phyloP scores from a whole-genome alignment of 2,113 vertebrate species.

The human region DNA sequence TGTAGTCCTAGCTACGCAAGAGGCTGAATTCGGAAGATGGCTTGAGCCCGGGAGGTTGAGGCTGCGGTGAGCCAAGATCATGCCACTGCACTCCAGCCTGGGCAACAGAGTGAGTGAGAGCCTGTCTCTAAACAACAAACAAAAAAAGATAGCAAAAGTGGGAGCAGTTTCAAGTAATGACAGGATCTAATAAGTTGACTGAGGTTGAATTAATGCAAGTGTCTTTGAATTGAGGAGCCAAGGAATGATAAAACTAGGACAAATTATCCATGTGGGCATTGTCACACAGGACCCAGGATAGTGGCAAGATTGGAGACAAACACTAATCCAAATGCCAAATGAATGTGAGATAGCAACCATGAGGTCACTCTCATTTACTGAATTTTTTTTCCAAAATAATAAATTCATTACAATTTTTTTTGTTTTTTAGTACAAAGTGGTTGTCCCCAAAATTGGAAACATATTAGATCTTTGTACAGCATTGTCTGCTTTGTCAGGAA shows the following conservation, averaged over 20 bases:
- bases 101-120: no score
- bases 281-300: background rate
- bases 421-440: conserved; percentile 94
- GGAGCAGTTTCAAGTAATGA: background rate
- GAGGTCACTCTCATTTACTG: background rate
- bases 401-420: conserved; percentile 29
- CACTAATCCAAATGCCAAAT: background rate
- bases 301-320: background rate
- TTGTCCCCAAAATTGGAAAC: conserved; percentile 98
- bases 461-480: conserved; percentile 97
- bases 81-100: no score
- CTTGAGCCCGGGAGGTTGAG: no score
- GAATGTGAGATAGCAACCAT: background rate
- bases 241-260: background rate
- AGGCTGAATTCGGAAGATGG: no score
- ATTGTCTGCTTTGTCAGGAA: conserved; percentile 90
- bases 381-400: conserved; percentile 40
- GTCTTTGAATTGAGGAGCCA: background rate
- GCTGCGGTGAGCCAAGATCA: no score
- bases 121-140: no score
- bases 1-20: no score
- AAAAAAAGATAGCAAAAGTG: background rate
- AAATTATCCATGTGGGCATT: background rate
- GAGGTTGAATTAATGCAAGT: background rate
- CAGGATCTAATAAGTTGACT: background rate